These are phyloP conservation scores for Anseranas semipalmata DNA, from an alignment of 2,113 vertebrate species.

Conservation along the genomic window DNA sequence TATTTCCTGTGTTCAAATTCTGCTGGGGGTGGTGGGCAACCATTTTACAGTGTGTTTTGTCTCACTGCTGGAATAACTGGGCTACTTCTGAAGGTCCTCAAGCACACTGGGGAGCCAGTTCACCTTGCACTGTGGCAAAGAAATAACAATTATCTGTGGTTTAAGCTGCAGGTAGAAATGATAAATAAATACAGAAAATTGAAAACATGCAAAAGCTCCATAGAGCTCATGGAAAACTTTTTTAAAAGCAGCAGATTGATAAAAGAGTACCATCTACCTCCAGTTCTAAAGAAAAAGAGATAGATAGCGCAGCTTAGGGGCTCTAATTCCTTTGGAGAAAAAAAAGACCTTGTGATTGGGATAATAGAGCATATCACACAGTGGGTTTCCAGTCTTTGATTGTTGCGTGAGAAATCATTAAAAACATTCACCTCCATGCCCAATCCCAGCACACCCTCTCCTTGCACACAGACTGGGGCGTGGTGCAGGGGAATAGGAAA, in stretches of 20 bases:
- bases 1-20: neutral
- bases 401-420: neutral
- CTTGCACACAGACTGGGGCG: neutral
- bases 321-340: neutral
- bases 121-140: slow-evolving; percentile 4
- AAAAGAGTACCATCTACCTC: neutral
- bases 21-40: neutral
- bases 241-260: neutral
- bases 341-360: neutral
- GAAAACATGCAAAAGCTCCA: neutral
- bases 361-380: neutral
- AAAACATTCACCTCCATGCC: neutral
- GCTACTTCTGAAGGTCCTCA: neutral
- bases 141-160: neutral
- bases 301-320: neutral
- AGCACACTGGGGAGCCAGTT: neutral
- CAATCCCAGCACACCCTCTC: neutral
- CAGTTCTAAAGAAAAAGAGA: neutral
- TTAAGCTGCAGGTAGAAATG: slow-evolving; percentile 15
- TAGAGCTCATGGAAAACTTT: neutral
- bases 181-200: neutral
- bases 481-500: neutral
- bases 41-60: neutral
- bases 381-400: neutral
- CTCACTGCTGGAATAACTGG: neutral